Evolutionary conservation across 2,113 vertebrate genomes (phyloP), one percentile per base, ranked within the genome.

Genomic region (Cyanoliseus patagonus): DNA sequence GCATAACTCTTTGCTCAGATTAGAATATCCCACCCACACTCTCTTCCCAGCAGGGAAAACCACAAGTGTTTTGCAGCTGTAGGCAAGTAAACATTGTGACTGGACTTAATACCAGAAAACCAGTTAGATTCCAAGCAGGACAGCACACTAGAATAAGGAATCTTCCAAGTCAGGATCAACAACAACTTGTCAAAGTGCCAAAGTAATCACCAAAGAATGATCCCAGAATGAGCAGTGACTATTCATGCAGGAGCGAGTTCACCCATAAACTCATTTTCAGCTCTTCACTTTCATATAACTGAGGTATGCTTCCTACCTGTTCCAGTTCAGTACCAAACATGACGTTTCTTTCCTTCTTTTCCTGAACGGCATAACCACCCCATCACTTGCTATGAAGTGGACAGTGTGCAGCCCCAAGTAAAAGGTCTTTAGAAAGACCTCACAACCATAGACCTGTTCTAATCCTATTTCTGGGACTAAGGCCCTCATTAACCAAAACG

Each of bases 21-120:
- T 91, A 91, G 62, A 52, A 85, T 90, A 95, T 78, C 73, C 77
- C 83, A 94, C 77, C 74, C 80, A 79, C 66, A 7, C 25, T 14
- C 22, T 67, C 80, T 44, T 88, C 22, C 55, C 80, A 64, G 62
- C 14, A 76, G 27, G 30, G 41, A 68, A 41, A 72, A 55, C 17
- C 25, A 52, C 39, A 83, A 61, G 11, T 17, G 39, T 86, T 77
- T 52, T 49, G 73, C 77, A 93, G 83, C 76, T 4, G 2, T 23
- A 42, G 68, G 39, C 35, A 93, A 76, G 67, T 55, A 96, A 93
- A 74, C 31, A 51, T 31, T 51, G 27, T 1, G 4, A 44, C 39
- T 44, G 23, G 55, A 75, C 24, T 35, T 37, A 66, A 73, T 16
- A 61, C 20, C 57, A 47, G 66, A 78, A 78, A 82, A 9, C 2